Percentiles rank a stretch among this genome's conserved stretches.
phyloP scores from a whole-genome alignment of 1,140 invertebrate species.

The Vanessa tameamea region DNA sequence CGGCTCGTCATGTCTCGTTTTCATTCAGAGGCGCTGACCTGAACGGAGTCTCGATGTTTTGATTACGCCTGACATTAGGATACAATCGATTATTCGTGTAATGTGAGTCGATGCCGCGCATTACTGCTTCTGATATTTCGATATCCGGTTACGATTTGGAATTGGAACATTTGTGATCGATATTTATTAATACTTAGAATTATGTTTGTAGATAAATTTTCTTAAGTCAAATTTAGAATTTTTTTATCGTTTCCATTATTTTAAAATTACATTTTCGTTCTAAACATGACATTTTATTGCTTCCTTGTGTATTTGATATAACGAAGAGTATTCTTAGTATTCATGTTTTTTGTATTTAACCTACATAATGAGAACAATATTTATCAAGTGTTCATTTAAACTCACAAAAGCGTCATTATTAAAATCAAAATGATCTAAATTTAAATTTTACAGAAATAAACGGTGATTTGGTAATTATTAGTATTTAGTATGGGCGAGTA shows the following conservation, averaged over 20 bases:
- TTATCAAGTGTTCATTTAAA: too few relatives aligned
- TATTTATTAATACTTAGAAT: conserved; percentile 1
- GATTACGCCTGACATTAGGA: conserved; percentile 76
- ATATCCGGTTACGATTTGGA: conserved; percentile 51
- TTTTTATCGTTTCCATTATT: not conserved
- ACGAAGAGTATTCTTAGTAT: too few relatives aligned
- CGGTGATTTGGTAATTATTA: too few relatives aligned
- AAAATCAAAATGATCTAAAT: too few relatives aligned
- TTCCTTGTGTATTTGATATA: too few relatives aligned
- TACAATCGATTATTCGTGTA: conserved; percentile 77
- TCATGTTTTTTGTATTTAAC: too few relatives aligned
- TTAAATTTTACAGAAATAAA: too few relatives aligned
- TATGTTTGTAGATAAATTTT: not conserved
- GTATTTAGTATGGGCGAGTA: too few relatives aligned
- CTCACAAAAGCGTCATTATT: too few relatives aligned
- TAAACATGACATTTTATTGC: too few relatives aligned
- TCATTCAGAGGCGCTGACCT: conserved; percentile 73
- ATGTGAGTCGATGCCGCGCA: conserved; percentile 64
- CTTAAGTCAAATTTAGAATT: not conserved
- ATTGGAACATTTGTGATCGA: conserved; percentile 45
- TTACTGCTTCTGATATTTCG: conserved; percentile 55
- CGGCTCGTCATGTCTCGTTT: conserved; percentile 65
- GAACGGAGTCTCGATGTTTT: conserved; percentile 66
- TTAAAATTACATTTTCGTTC: too few relatives aligned
- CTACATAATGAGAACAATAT: too few relatives aligned